Base-by-base conservation (phyloP, 1,140 invertebrate species). In the Drosophila baimaii region DNA sequence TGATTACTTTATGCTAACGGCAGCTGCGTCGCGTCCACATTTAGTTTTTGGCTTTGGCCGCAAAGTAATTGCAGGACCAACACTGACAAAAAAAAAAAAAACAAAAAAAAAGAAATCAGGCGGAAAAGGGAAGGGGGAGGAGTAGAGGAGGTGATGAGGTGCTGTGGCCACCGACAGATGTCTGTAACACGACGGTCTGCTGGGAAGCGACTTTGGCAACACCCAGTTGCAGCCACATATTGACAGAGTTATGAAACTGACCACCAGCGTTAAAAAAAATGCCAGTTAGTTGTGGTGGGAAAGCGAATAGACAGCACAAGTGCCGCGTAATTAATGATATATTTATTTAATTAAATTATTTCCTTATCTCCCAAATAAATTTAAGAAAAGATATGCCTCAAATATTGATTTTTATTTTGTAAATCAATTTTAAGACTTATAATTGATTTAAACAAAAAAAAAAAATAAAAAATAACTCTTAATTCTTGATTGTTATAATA, bases 1-100 rank as follows among this genome's bases (percentile, higher is more conserved):
- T 83, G 81, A 83, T 83, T 83, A 83, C 81, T 83, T 83, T 77
- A 84, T 83, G 77, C 81, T 64, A 73, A 68, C 81, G 77, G 81
- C 81, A 83, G 81, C 81, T 84, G 81, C 54, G 81, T 79, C 72
- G 57, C 81, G 74, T 72, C 49, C 79, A 74, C 79, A 82, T 81
- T 73, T 77, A 77, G 74, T 77, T 77, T 81, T 77, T 68, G 74
- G 64, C 73, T 77, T 76, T 77, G 72, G 63, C 63, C 73, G 35
- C 74, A 77, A 77, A 77, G 74, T 77, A 77, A 77, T 77, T 77
- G 74, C 74, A 69, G 63, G 73, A 44, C 54, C 73, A 51, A 55
- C 75, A 77, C 56, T 58, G 52, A 8, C 7, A 46, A 43, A 27
- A 54, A 62, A 37, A 43, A 15, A n/a, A 62, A 41, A 37, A 52